Evolutionary conservation across 92 coral and sea anemone species (phyloP), one percentile per base, ranked within the genome.

Genomic region (Pocillopora grandis): DNA sequence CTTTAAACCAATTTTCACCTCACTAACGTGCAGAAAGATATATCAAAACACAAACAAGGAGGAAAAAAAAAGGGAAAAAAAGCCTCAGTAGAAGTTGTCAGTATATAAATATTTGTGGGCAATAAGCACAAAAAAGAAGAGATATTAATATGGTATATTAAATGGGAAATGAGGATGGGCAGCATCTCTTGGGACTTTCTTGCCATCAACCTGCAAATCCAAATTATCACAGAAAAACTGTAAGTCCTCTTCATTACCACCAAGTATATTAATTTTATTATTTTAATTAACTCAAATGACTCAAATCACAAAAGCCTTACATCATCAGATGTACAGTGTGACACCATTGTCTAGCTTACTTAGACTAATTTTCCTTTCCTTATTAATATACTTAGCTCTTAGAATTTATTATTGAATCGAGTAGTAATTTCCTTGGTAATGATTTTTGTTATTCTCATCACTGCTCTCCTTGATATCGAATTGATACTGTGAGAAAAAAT

Each of bases 141-240:
- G 2, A 37, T 14, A 71, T 60, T 82, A 95, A 75, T 63, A 95
- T 23, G 97, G 95, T 63, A 85, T 88, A 36, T 90, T 76, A 76
- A 93, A 93, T 56, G 98, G 98, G 62, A 76, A 95, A 78, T 91
- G 92, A 57, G 98, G 95, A 80, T 95, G 98, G 3, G 33, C 87
- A 2, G 83, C 92, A 84, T 95, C 98, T 81, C 97, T 82, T 68
- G 93, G 90, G 27, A 95, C 98, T 60, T 71, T 87, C 72, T 88
- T 87, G 42, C 95, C 98, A 61, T 90, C 87, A 60, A 90, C 91
- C 98, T 95, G 86, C 11, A 85, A 69, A 84, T 59, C 23, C 33
- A 49, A 12, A 49, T 58, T n/a, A 87, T 18, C 56, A 55, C 42
- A 59, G 42, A 27, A 27, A 27, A 27, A 27, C 31, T 10, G 60